A percentile compares a stretch with the other conserved stretches of the same genome.
Evolutionary conservation across 2,888 invertebrate genomes (phyloP).

Genomic region (Cosmorhoe ocellata): DNA sequence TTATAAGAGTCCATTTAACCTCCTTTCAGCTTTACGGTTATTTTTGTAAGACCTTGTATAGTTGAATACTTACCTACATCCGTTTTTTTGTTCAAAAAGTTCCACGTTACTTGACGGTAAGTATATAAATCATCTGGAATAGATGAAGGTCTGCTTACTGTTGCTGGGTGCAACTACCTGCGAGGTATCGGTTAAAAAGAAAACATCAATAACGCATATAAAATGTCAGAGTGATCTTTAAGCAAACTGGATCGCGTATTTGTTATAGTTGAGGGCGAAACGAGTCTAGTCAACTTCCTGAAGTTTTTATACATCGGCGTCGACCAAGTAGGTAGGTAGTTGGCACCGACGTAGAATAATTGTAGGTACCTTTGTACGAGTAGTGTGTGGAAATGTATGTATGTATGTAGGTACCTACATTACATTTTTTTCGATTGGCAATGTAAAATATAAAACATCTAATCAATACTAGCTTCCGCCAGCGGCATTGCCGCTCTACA

Average conservation of each 20-base stretch:
- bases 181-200: constrained; percentile 34
- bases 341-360: no score
- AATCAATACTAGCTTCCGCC: no score
- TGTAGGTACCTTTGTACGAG: constrained; percentile 7
- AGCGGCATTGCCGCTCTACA: no score
- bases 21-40: no score
- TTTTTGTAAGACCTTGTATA: no score
- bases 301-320: constrained; percentile 45
- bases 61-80: no score
- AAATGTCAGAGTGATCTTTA: constrained; percentile 78
- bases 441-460: constrained; percentile 1
- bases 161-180: no score
- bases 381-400: constrained; percentile 21
- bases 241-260: constrained; percentile 64
- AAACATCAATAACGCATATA: constrained; percentile 46
- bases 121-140: no score
- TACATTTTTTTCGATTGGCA: constrained; percentile 14
- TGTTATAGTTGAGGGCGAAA: constrained; percentile 69
- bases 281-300: constrained; percentile 70
- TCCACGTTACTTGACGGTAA: no score
- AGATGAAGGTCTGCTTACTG: no score
- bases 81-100: no score
- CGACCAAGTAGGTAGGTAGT: constrained; percentile 36
- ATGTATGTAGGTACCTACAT: neutral
- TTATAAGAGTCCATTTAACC: no score